A percentile compares a stretch with the other conserved stretches of the same genome.
Conservation (phyloP, 2,797 vertebrate species). For the Coregonus sp. region DNA sequence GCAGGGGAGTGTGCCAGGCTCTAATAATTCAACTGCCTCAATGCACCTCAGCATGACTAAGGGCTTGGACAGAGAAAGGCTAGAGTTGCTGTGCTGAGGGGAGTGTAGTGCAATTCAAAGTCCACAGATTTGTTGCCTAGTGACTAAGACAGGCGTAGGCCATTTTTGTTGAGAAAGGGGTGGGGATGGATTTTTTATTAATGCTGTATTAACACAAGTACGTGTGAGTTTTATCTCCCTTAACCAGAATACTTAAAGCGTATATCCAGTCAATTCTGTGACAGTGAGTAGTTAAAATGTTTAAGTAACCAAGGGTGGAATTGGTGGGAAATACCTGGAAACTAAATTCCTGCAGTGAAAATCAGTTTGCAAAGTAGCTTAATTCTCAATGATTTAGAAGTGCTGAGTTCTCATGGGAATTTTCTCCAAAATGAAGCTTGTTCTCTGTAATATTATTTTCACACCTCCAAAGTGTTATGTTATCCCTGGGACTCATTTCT, state of each 20-base stretch:
- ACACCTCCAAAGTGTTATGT: conserved; percentile 1
- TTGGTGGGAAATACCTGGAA: too few species aligned
- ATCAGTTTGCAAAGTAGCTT: too few species aligned
- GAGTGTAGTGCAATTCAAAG: conserved; percentile 11
- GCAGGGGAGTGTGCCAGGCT: conserved; percentile 23
- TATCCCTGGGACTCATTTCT: conserved; percentile 9
- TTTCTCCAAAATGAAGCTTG: not conserved
- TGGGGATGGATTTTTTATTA: too few species aligned
- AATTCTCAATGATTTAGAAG: too few species aligned
- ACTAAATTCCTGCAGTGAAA: too few species aligned
- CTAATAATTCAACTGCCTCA: conserved; percentile 22
- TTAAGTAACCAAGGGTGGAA: too few species aligned
- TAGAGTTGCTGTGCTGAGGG: not conserved
- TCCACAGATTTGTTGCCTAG: not conserved
- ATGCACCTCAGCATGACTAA: conserved; percentile 5
- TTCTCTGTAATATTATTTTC: not conserved
- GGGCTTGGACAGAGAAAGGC: not conserved
- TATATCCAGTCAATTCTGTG: too few species aligned
- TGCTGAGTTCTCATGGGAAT: too few species aligned
- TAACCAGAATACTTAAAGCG: too few species aligned
- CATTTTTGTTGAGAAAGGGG: not conserved
- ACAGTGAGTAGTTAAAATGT: too few species aligned
- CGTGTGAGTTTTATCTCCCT: too few species aligned
- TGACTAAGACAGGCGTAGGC: not conserved
- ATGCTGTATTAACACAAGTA: too few species aligned